phyloP scores from a whole-genome alignment of 2,113 vertebrate species.

The Eulacestoma nigropectus region DNA sequence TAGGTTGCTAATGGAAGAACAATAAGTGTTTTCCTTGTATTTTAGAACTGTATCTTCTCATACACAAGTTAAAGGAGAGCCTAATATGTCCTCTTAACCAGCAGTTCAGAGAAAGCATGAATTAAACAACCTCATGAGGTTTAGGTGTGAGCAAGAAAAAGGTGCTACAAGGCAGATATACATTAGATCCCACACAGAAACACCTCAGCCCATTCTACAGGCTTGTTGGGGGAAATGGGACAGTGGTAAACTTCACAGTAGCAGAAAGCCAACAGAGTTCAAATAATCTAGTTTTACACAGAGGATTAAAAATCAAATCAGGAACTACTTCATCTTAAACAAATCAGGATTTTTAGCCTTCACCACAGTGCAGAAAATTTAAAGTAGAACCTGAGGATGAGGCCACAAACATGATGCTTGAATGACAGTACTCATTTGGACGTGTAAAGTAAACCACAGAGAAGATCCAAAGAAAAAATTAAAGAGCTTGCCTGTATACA shows the following conservation, averaged over 20 bases:
- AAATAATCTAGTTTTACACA: not conserved
- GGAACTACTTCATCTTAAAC: not conserved
- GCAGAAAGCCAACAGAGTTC: not conserved
- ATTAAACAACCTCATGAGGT: not conserved
- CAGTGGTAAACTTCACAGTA: not conserved
- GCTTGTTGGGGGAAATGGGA: rapidly evolving
- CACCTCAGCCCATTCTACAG: not conserved
- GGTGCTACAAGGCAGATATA: not conserved
- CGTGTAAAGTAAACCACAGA: not conserved
- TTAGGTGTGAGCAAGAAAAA: not conserved
- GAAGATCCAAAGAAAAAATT: not conserved
- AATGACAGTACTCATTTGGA: not conserved
- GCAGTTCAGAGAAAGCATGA: not conserved
- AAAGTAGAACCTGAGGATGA: not conserved
- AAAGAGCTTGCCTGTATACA: slow-evolving; percentile 75
- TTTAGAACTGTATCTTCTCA: not conserved
- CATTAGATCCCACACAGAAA: not conserved
- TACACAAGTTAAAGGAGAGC: not conserved
- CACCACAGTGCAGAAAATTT: not conserved
- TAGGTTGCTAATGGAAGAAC: not conserved
- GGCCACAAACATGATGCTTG: not conserved
- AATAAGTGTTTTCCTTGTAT: not conserved
- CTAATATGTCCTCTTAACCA: not conserved
- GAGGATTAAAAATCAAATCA: not conserved
- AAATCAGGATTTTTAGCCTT: not conserved